Conservation (phyloP, 2,113 vertebrate species). For the Leucosticte australis region DNA sequence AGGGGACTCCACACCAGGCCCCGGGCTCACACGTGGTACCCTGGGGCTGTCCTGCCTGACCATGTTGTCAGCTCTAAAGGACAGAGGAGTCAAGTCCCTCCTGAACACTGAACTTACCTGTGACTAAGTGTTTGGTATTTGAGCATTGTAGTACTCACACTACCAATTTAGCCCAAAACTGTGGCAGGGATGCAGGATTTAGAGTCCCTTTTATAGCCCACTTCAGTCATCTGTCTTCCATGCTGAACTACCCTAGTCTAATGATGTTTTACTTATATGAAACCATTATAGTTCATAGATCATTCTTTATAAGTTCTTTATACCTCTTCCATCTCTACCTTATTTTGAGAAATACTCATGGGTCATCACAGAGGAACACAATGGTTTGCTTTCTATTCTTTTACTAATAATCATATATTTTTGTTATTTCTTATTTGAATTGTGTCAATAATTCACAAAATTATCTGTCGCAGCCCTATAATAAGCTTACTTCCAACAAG, state of each 20-base stretch:
- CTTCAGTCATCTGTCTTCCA: background rate
- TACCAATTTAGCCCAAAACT: background rate
- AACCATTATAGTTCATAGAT: background rate
- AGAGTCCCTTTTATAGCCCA: background rate
- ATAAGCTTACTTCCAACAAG: background rate
- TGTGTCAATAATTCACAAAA: background rate
- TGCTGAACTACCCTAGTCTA: background rate
- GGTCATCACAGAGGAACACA: background rate
- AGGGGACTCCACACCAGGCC: background rate
- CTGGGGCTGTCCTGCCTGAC: background rate
- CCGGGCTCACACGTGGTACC: rapidly evolving
- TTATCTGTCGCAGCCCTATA: background rate
- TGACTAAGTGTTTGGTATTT: background rate
- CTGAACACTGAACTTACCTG: background rate
- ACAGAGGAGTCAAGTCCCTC: background rate
- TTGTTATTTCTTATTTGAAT: background rate
- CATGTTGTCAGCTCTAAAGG: rapidly evolving
- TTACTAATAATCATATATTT: background rate
- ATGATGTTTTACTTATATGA: background rate
- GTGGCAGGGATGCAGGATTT: background rate
- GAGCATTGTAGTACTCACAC: background rate
- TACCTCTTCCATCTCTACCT: rapidly evolving
- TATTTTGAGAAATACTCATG: background rate
- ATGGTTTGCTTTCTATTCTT: background rate
- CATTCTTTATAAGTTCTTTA: background rate